Evolutionary conservation across 2,888 invertebrate species (phyloP), one percentile per base, ranked within the genome.

Genomic region (Tetheella fluctuosa): DNA sequence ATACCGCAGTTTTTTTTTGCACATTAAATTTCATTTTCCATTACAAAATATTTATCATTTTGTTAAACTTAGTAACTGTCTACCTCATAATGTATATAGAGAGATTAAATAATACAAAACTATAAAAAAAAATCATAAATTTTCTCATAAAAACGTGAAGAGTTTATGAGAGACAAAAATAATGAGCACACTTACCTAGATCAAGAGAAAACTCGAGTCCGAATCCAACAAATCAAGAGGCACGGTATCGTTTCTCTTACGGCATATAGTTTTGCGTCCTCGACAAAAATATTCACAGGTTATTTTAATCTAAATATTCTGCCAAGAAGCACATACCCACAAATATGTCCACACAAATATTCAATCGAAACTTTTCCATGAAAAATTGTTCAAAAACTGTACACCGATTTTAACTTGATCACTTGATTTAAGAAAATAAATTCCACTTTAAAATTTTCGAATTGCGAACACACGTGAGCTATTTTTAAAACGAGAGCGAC

Each of bases 241-340:
- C 48, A 70, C 67, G 69, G 57, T 68, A 71, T 70, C 69, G 76
- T 69, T 69, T 69, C 67, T 25, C 62, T 61, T 61, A 60, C 68
- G 62, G 59, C 70, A 72, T n/a, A n/a, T 69, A 73, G 70, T 70
- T 65, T 59, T 59, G 65, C 73, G 81, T 74, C 81, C 80, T 76
- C 80, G 81, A 75, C 78, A 66, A 78, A 83, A 83, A 83, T 81
- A 83, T 79, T 74, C 79, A 57, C 59, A 65, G 67, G 77, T 78
- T 84, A 84, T 84, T 84, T 83, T 73, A 63, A 81, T 78, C 82
- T 71, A 69, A 74, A 77, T 70, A 81, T 71, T 71, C 76, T 80
- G 80, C 79, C 80, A 80, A 73, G 34, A 34, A 42, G 17, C 42
- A 42, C 73, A 37, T 34, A 68, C 59, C 67, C 63, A 73, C 74